Percentiles rank a stretch among this genome's conserved stretches.
Conservation (phyloP, 2,797 vertebrate species). For the Phrynocephalus guinanensis region DNA sequence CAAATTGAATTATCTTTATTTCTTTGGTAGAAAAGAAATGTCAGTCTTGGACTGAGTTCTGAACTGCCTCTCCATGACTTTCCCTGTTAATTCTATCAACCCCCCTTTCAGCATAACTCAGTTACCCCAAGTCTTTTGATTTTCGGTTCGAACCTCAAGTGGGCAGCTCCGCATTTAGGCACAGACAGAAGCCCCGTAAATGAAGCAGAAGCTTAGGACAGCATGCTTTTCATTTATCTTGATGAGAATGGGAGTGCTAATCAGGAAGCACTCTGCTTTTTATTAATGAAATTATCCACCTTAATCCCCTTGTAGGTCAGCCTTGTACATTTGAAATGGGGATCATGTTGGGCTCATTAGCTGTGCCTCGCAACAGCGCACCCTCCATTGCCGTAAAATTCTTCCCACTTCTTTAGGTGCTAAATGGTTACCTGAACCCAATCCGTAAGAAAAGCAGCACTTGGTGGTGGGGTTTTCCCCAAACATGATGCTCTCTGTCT, state of each 20-base stretch:
- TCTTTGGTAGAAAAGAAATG: not conserved
- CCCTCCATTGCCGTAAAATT: not conserved
- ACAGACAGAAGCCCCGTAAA: not conserved
- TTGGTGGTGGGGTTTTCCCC: too few species aligned
- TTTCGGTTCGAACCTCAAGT: not conserved
- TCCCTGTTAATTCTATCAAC: not conserved
- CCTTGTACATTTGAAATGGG: conserved; percentile 8
- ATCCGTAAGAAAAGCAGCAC: not conserved
- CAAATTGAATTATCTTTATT: not conserved
- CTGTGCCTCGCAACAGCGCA: conserved; percentile 6
- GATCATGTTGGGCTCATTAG: conserved; percentile 31
- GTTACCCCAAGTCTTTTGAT: not conserved
- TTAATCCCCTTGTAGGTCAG: not conserved
- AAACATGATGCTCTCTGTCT: not conserved
- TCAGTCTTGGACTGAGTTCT: not conserved
- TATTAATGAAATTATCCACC: conserved; percentile 16
- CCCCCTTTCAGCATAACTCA: not conserved
- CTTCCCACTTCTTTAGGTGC: not conserved
- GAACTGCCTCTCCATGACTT: not conserved
- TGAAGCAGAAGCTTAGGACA: not conserved
- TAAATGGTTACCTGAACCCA: not conserved
- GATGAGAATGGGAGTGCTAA: not conserved
- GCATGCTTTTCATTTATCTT: not conserved
- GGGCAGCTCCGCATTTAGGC: not conserved
- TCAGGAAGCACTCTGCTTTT: conserved; percentile 6